phyloP scores from a whole-genome alignment of 2,797 vertebrate species.

The Antennarius maculatus region DNA sequence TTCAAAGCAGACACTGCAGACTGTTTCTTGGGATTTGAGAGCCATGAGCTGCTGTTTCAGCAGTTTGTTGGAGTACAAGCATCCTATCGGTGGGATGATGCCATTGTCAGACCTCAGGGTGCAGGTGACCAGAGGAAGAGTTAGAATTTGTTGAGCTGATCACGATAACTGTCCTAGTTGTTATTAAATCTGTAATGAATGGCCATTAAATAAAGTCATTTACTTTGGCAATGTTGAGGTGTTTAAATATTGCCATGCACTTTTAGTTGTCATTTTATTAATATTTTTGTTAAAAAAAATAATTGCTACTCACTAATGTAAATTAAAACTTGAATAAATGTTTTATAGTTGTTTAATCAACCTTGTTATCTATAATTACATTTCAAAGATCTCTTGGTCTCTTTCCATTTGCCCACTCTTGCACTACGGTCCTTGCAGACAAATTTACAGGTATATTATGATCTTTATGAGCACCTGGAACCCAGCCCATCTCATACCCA shows the following conservation, averaged over 20 bases:
- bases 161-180: not conserved
- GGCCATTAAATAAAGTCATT: not conserved
- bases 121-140: slow-evolving; percentile 2
- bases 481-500: slow-evolving; percentile 7
- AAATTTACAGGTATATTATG: not conserved
- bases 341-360: not conserved
- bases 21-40: slow-evolving; percentile 46
- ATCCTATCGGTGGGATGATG: slow-evolving; percentile 22
- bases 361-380: not conserved
- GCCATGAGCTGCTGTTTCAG: slow-evolving; percentile 46
- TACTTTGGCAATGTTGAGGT: not conserved
- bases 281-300: slow-evolving; percentile 6
- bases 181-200: slow-evolving; percentile 15
- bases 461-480: not conserved
- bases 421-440: not conserved
- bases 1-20: slow-evolving; percentile 55
- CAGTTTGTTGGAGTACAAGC: slow-evolving; percentile 53
- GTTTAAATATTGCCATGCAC: not conserved
- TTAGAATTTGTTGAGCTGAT: slow-evolving; percentile 4
- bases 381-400: not conserved
- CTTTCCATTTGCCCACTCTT: not conserved
- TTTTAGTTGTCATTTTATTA: not conserved
- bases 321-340: slow-evolving; percentile 17
- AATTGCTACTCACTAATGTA: not conserved
- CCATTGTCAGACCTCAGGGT: slow-evolving; percentile 18